phyloP scores from a whole-genome alignment of 2,888 invertebrate species.

The Lapara coniferarum region DNA sequence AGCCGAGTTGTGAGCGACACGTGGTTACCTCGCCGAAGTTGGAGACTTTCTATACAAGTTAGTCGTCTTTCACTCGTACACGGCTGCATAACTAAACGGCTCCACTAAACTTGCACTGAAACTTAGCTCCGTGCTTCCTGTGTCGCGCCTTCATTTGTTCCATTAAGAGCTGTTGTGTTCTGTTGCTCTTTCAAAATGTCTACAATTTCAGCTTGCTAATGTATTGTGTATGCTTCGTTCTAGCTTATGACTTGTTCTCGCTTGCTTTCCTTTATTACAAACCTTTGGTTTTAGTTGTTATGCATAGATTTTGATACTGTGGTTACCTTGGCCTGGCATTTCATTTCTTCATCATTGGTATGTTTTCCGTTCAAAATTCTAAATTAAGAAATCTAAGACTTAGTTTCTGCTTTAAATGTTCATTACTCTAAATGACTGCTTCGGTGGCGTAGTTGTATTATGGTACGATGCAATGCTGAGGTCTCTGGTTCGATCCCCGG shows the following conservation, averaged over 20 bases:
- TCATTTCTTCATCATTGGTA: no score
- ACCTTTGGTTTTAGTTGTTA: no score
- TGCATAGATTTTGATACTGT: no score
- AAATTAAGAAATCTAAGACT: no score
- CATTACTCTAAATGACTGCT: no score
- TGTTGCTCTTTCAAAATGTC: slow-evolving; percentile 40
- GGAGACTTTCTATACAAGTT: slow-evolving; percentile 50
- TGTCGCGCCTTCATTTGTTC: slow-evolving; percentile 57
- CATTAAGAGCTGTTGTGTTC: slow-evolving; percentile 46
- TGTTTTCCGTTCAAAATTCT: no score
- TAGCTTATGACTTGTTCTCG: neutral
- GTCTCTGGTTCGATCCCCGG: no score
- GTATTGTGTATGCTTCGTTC: neutral
- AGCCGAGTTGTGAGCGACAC: slow-evolving; percentile 51
- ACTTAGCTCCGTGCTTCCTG: slow-evolving; percentile 58
- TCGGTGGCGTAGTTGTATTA: no score
- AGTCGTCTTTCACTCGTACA: slow-evolving; percentile 43
- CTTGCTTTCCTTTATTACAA: no score
- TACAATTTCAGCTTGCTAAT: slow-evolving; percentile 38
- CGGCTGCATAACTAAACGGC: slow-evolving; percentile 59
- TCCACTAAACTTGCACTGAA: slow-evolving; percentile 55
- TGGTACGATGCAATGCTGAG: no score
- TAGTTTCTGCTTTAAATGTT: no score
- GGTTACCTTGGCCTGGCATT: no score
- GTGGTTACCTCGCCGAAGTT: slow-evolving; percentile 55